Evolutionary conservation across 2,113 vertebrate species (phyloP), one percentile per base, ranked within the genome.

Genomic region (Tonatia bakeri): DNA sequence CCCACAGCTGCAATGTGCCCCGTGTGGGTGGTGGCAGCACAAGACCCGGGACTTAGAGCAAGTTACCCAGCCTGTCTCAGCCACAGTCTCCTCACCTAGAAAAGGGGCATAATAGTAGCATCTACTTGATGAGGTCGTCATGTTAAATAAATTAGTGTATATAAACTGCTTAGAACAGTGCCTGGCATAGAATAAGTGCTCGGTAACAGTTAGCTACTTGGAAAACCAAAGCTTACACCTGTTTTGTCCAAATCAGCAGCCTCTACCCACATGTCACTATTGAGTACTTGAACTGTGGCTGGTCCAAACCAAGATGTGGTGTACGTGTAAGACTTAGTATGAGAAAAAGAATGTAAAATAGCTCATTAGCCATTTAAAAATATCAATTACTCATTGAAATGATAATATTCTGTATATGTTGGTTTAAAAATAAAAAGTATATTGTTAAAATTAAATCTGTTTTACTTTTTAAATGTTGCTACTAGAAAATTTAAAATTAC

Each of bases 381-480:
- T 59, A 90, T 33, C 17, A 47, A 69, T 81, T 61, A 77, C 15
- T 14, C 67, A 11, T 83, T 76, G 16, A 70, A 89, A 52, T 56
- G 7, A 61, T 87, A 36, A 26, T 50, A 65, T 94, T 90, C 77
- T n/a, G 8, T 33, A 50, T 50, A 38, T 40, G 79, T 7, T 67
- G 45, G 28, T 70, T 94, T 91, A 88, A 79, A 92, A 91, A 50
- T 64, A 91, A 88, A 47, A 87, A 43, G 40, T 76, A 59, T 11
- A 4, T 61, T 40, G 19, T 70, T 91, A 80, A 70, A 83, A 38
- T 64, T 20, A 36, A 45, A 52, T 22, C 47, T 52, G 52, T 81
- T 83, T 80, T 65, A 20, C 36, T 80, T 65, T 84, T 82, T 87
- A 40, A 85, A 67, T 20, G 11, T 80, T n/a, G 31, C 17, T 40